Base-by-base conservation (phyloP, 2,797 vertebrate species). In the Melanogrammus aeglefinus region DNA sequence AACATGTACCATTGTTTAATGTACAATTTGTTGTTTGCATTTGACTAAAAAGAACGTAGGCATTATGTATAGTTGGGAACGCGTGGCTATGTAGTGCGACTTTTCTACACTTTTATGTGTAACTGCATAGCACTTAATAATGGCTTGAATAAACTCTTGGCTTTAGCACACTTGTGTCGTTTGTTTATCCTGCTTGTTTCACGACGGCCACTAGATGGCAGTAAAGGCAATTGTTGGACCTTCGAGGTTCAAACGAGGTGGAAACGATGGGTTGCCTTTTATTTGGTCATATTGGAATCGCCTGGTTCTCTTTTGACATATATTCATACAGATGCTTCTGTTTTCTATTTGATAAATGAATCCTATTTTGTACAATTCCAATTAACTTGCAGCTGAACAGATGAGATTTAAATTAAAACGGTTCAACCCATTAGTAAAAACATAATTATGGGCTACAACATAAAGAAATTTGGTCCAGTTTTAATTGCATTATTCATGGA, bases 91-190 rank as follows among this genome's bases (percentile, higher is more conserved):
- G 76, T 24, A 73, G 18, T 78, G 6, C 76, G 63, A 24, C 41
- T 31, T 70, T 44, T 83, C 85, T 66, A 79, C 47, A 71, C 18
- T 88, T 77, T 27, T 69, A 27, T 12, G 63, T 69, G 24, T 27
- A 83, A 86, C 78, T 78, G 66, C 85, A 86, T 87, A 72, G 82
- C 86, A 85, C 79, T 87, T 90, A 78, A 74, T 82, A 72, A 78
- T 75, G 77, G 74, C 83, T 85, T 88, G 79, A 87, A 85, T 87
- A 82, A 84, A 79, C 79, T 51, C 79, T 84, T 87, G 78, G 33
- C 18, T 76, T 80, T 38, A 71, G 8, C 63, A 35, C 35, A 76
- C 14, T 29, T 39, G 82, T 39, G 82, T 77, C 63, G 14, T 4
- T 0, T 51, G 57, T 51, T 41, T 0, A 31, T 71, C 13, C 38